These are phyloP conservation scores for Ibidorhyncha struthersii DNA, from an alignment of 2,113 vertebrate genomes.

Conservation along the genomic window DNA sequence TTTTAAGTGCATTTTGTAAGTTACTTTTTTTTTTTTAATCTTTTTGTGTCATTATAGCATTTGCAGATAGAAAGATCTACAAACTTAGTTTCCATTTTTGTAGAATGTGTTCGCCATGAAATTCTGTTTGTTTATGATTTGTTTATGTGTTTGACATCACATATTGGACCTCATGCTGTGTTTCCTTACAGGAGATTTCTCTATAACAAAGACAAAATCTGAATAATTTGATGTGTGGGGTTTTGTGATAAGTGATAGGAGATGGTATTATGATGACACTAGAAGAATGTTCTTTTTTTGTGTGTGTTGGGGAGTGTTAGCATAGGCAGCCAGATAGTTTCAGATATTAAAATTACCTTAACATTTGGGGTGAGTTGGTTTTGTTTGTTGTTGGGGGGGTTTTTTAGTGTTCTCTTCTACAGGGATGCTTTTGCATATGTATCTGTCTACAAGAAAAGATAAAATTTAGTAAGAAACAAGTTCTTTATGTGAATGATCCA, in stretches of 20 bases:
- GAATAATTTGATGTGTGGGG: accelerated
- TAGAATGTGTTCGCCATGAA: background rate
- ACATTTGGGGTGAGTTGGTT: background rate
- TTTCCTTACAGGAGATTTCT: background rate
- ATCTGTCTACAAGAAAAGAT: background rate
- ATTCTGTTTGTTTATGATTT: background rate
- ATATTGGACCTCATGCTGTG: background rate
- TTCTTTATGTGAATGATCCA: background rate
- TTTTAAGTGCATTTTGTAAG: background rate
- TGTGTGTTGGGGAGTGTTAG: background rate
- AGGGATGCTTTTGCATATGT: background rate
- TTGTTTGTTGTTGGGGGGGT: background rate
- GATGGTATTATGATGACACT: background rate
- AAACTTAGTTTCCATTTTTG: background rate
- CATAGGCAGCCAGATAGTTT: background rate
- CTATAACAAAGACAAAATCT: background rate
- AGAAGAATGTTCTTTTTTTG: background rate
- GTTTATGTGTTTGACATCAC: background rate
- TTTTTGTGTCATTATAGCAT: background rate
- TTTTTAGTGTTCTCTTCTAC: background rate
- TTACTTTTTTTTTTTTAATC: no score
- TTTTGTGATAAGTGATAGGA: background rate
- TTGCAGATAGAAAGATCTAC: background rate
- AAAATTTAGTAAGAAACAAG: background rate
- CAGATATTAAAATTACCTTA: background rate